Conservation (phyloP, 2,888 invertebrate genomes). For the Kryphioiulus occultus region DNA sequence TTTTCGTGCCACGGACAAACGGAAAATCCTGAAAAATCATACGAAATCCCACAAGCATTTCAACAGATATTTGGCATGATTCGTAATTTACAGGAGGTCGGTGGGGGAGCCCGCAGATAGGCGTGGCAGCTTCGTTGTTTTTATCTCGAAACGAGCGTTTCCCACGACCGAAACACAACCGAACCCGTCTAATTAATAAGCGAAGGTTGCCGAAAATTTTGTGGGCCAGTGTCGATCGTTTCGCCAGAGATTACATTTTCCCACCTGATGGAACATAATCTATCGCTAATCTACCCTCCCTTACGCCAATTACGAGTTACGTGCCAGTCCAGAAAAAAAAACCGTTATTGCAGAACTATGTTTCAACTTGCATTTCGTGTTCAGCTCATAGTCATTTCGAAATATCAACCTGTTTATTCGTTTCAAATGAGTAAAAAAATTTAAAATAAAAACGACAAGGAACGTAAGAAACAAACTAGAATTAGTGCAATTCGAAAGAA, state of each 20-base stretch:
- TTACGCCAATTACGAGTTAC: no score
- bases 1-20: background rate
- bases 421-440: no score
- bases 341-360: background rate
- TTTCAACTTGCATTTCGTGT: no score
- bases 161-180: background rate
- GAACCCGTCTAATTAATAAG: background rate
- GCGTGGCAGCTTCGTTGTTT: background rate
- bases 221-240: background rate
- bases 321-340: no score
- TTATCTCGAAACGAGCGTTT: background rate
- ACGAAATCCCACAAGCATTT: background rate
- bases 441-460: no score
- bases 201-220: background rate
- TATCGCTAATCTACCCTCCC: no score
- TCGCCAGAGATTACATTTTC: background rate
- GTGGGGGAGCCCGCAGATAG: background rate
- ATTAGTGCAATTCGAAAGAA: no score
- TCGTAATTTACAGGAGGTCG: background rate
- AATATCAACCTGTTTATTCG: no score
- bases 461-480: no score
- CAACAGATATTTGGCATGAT: background rate
- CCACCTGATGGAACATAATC: background rate
- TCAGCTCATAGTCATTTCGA: no score
- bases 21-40: background rate